Base-by-base conservation (phyloP, 2,888 invertebrate genomes). In the Phytoseiulus persimilis region DNA sequence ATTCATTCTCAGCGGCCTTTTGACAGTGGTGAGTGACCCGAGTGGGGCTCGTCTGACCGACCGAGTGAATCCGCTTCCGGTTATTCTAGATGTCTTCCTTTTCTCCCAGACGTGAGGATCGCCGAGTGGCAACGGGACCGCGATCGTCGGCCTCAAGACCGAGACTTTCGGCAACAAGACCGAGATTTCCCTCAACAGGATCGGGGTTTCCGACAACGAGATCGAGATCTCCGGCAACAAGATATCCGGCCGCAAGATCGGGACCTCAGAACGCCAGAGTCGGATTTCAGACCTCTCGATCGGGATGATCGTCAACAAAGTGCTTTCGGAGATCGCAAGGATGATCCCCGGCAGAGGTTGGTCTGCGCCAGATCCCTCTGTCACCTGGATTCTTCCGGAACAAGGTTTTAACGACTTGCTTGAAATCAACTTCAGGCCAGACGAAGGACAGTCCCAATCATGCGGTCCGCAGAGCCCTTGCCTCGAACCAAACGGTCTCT, bases 401-500 rank as follows among this genome's bases (percentile, higher is more conserved):
- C 23, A 65, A 18, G 11, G 65, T 28, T 65, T 2, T 65, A 65
- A 28, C 28, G 18, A 18, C 18, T 28, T 14, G 65, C 65, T 14
- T 65, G 65, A 23, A 65, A 65, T 65, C 28, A 65, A 23, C 18
- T 65, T 28, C 65, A 65, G 65, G 18, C 65, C 65, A 65, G 65
- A 65, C 18, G 65, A 65, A 65, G 65, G 65, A 65, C 65, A 28
- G 28, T 65, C 65, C 23, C 65, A 33, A 45, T 87, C 87, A n/a
- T 87, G 87, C 45, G 87, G 87, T 6, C 87, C 87, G 28, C 87
- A 45, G 28, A 87, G 87, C 32, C 87, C 33, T 28, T 87, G 87
- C 23, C 32, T 87, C n/a, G 87, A 87, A 45, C 33, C 87, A 23
- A 33, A 87, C 45, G 87, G 87, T 32, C 87, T 87, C 6, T 87